Conservation (phyloP, 2,888 invertebrate genomes). For the Athalia circularis region DNA sequence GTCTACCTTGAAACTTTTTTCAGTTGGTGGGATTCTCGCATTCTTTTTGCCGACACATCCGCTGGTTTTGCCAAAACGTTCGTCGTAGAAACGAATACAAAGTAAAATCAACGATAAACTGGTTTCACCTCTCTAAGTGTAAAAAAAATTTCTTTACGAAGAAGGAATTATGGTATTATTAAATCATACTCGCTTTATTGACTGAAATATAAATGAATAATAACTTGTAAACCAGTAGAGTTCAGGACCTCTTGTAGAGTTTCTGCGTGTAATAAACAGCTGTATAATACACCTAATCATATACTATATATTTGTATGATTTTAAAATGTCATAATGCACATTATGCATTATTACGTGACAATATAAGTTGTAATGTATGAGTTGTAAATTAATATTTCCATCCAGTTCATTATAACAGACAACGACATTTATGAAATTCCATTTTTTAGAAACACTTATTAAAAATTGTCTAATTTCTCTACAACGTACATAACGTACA, state of each 20-base stretch:
- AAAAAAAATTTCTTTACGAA: no score
- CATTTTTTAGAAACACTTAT: slow-evolving; percentile 64
- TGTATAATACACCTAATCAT: neutral
- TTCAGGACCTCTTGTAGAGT: neutral
- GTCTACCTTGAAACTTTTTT: no score
- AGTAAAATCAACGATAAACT: no score
- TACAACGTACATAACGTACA: slow-evolving; percentile 66
- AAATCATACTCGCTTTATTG: slow-evolving; percentile 16
- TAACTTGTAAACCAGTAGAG: neutral
- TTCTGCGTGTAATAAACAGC: neutral
- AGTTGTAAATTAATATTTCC: slow-evolving; percentile 6
- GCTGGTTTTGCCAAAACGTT: no score
- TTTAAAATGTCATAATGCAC: neutral
- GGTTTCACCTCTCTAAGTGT: no score
- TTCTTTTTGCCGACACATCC: no score
- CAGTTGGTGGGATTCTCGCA: no score
- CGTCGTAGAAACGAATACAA: no score
- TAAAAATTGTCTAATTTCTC: slow-evolving; percentile 67
- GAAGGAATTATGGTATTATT: neutral
- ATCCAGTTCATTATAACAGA: neutral
- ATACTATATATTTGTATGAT: neutral
- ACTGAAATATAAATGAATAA: slow-evolving; percentile 27
- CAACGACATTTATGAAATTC: slow-evolving; percentile 27
- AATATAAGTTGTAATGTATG: neutral
- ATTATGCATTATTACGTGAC: neutral